These are phyloP conservation scores for Hydropotes inermis DNA, from an alignment of 2,113 vertebrate genomes.

Conservation along the genomic window DNA sequence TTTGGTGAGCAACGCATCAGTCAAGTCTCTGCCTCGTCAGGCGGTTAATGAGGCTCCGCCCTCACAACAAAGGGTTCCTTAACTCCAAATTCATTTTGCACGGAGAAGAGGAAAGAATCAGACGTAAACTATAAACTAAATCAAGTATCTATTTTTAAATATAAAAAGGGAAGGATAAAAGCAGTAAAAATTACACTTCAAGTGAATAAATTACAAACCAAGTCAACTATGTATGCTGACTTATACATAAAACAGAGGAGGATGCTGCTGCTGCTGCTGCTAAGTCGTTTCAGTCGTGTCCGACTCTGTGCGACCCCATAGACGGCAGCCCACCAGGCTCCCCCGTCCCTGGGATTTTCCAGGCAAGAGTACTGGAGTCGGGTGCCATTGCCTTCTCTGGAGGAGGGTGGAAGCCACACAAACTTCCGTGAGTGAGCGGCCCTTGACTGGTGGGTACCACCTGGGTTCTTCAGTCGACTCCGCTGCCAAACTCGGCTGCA, in stretches of 20 bases:
- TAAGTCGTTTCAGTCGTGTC: too few relatives aligned
- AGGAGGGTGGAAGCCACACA: neutral
- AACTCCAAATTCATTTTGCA: neutral
- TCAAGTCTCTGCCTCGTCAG: neutral
- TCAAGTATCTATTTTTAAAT: neutral
- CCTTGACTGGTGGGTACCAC: accelerated
- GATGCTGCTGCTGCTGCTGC: too few relatives aligned
- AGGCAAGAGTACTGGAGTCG: too few relatives aligned
- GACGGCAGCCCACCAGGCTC: too few relatives aligned
- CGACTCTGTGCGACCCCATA: too few relatives aligned
- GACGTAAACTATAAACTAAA: neutral
- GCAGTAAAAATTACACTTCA: neutral
- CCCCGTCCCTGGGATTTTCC: too few relatives aligned
- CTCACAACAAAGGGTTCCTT: neutral
- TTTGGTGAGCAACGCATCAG: accelerated
- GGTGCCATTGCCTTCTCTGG: too few relatives aligned
- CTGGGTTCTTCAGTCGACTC: neutral
- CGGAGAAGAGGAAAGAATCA: neutral
- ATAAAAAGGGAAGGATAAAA: neutral
- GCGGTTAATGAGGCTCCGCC: neutral
- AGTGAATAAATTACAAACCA: neutral
- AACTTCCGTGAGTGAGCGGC: neutral
- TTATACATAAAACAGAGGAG: too few relatives aligned
- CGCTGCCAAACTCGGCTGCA: neutral
- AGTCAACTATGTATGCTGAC: neutral